These are phyloP conservation scores for Nebria salina DNA, from an alignment of 2,888 invertebrate species.

Conservation along the genomic window DNA sequence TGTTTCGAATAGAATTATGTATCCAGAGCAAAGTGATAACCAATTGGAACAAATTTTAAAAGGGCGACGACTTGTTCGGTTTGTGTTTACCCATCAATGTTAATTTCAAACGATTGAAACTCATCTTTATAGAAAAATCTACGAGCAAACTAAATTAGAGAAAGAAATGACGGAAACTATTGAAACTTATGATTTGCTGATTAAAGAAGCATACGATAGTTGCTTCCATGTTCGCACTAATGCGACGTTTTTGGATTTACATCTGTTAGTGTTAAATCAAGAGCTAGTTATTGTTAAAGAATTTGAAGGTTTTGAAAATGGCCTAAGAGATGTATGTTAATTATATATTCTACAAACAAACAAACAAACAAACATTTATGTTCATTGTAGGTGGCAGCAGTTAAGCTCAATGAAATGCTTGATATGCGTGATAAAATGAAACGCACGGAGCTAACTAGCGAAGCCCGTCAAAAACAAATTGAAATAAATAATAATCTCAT, in stretches of 20 bases:
- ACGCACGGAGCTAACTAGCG: conserved; percentile 66
- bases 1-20: neutral
- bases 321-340: conserved; percentile 57
- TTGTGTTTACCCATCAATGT: neutral
- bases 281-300: conserved; percentile 79
- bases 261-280: conserved; percentile 74
- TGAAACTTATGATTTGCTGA: conserved; percentile 72
- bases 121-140: conserved; percentile 62
- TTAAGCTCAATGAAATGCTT: conserved; percentile 59
- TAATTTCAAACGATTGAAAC: neutral
- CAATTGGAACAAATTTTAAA: neutral
- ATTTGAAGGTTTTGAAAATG: conserved; percentile 76
- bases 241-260: conserved; percentile 70
- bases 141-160: conserved; percentile 74
- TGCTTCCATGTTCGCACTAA: conserved; percentile 70
- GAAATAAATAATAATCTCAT: conserved; percentile 63
- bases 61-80: neutral
- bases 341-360: neutral
- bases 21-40: neutral
- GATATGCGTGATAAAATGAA: conserved; percentile 66
- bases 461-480: conserved; percentile 63
- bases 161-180: conserved; percentile 69
- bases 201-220: conserved; percentile 67
- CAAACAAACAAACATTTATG: conserved; percentile 9
- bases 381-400: conserved; percentile 44